Evolutionary conservation across 2,113 vertebrate species (phyloP), one percentile per base, ranked within the genome.

Genomic region (Scomber colias): DNA sequence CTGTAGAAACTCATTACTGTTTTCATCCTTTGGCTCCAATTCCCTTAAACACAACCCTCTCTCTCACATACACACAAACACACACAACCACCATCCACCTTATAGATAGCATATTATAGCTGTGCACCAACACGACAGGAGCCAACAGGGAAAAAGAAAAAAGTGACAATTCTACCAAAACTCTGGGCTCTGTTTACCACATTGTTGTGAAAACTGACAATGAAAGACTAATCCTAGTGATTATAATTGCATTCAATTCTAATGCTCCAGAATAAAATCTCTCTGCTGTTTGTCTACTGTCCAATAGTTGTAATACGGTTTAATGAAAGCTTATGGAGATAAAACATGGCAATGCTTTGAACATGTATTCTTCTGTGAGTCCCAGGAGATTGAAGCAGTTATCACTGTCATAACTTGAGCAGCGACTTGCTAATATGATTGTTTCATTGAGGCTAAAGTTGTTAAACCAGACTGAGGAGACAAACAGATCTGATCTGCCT

Each of bases 1-100:
- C 46, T 71, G 45, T 68, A 71, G 63, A 68, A 68, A 90, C 57
- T 65, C 53, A 80, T 81, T 71, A 59, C 67, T 59, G 45, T 63
- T 82, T 79, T 77, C 75, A 66, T 86, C 51, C 59, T 67, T 48
- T 53, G 61, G 30, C 64, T 54, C 13, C 54, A 67, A 50, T 51
- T 61, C 64, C 19, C 60, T 49, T 17, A 40, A 71, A 69, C 55
- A 46, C 11, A 57, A 21, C 15, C n/a, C 65, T 4, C 8, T 7
- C 35, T 8, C 6, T 40, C 35, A 35, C 35, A 40, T 9, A 9
- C 35, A 40, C 35, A 40, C 70, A 24, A 40, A 55, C 15, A 59
- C 31, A 61, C 45, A 51, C 57, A 44, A 31, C 16, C 30, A 30
- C 12, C 17, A 51, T 60, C 49, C 67, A 62, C 61, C 62, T 60